These are phyloP conservation scores for Diorhabda sublineata DNA, from an alignment of 1,140 invertebrate species.

Conservation along the genomic window DNA sequence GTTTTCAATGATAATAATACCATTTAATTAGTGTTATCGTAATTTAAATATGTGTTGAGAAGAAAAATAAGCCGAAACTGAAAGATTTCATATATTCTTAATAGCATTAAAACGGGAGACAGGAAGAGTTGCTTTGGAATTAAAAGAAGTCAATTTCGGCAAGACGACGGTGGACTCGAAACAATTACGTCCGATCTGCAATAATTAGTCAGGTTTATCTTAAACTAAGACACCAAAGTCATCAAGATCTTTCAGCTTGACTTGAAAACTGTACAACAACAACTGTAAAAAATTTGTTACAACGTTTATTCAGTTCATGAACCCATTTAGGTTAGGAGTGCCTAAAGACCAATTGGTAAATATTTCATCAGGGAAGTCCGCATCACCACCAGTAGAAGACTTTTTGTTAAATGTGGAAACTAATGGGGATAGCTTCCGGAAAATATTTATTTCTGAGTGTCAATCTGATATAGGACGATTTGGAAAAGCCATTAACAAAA, in stretches of 20 bases:
- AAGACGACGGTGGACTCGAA: slow-evolving; percentile 23
- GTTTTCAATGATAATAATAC: no score
- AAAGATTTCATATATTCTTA: no score
- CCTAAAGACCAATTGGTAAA: slow-evolving; percentile 20
- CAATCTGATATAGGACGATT: background rate
- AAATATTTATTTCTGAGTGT: background rate
- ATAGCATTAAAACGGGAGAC: no score
- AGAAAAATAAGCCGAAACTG: no score
- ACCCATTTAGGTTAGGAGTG: slow-evolving; percentile 3
- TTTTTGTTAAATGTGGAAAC: slow-evolving; percentile 28
- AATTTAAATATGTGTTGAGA: no score
- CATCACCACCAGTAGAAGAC: slow-evolving; percentile 2
- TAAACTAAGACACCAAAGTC: background rate
- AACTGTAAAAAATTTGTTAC: background rate
- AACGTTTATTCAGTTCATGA: background rate
- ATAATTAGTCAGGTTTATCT: slow-evolving; percentile 20
- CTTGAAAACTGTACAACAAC: background rate
- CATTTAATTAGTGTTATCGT: no score
- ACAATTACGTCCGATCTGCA: slow-evolving; percentile 16
- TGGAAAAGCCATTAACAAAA: slow-evolving; percentile 1
- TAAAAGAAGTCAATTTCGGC: slow-evolving; percentile 19
- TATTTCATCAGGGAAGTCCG: slow-evolving; percentile 8
- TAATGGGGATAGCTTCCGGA: slow-evolving; percentile 7
- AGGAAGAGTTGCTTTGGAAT: slow-evolving; percentile 6
- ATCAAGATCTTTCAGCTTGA: background rate